Evolutionary conservation across 2,888 invertebrate species (phyloP).

Genomic region (Autographa pulchrina): DNA sequence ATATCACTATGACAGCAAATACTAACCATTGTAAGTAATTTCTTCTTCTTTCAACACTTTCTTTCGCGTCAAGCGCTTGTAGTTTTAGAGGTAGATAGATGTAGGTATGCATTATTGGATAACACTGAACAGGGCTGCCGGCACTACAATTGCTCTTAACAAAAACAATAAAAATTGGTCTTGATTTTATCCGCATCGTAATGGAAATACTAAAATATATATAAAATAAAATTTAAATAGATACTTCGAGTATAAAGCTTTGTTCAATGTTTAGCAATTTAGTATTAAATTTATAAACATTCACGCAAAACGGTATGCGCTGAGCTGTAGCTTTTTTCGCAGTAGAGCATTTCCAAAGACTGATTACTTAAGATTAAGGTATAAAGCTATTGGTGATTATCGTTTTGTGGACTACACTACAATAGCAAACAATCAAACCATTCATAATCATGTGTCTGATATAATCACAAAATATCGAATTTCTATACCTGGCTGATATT

Average conservation of each 20-base stretch:
- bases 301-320: background rate
- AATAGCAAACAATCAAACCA: background rate
- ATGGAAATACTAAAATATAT: no score
- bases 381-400: background rate
- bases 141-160: no score
- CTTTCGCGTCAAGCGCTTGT: constrained; percentile 47
- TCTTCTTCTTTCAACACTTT: constrained; percentile 34
- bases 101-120: background rate
- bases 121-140: no score
- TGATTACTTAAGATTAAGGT: background rate
- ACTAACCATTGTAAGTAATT: constrained; percentile 80
- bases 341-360: background rate
- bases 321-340: background rate
- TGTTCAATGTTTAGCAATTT: no score
- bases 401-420: background rate
- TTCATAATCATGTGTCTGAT: no score
- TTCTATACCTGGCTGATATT: background rate
- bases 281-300: background rate
- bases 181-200: no score
- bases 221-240: no score
- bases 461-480: no score
- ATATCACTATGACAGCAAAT: constrained; percentile 74
- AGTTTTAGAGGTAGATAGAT: constrained; percentile 30
- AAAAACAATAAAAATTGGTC: no score
- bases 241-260: no score